These are phyloP conservation scores for Scaptodrosophila lebanonensis DNA, from an alignment of 1,140 invertebrate species.

Conservation along the genomic window DNA sequence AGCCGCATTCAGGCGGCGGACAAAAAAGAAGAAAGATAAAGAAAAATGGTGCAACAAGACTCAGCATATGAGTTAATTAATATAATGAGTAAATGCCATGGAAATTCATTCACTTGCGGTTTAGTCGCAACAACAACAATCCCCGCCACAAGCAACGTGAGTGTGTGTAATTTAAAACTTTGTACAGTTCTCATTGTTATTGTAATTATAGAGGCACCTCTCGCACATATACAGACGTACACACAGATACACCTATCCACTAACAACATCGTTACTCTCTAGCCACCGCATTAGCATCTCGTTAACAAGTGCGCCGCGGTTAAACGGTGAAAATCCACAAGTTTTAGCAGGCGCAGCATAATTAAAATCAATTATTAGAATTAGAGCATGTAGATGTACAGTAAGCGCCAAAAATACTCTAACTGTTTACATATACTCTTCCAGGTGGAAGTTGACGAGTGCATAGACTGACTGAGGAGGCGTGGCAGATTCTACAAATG, in stretches of 20 bases:
- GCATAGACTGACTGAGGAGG: no score
- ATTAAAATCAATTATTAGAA: constrained; percentile 66
- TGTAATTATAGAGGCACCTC: constrained; percentile 36
- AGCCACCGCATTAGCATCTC: constrained; percentile 56
- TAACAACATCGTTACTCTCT: not conserved
- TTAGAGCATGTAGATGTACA: constrained; percentile 49
- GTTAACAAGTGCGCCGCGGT: constrained; percentile 67
- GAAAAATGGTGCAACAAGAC: no score
- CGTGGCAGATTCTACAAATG: no score
- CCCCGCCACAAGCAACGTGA: constrained; percentile 29
- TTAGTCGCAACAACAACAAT: constrained; percentile 40
- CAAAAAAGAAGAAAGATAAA: no score
- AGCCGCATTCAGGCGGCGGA: no score
- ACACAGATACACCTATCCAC: constrained; percentile 1
- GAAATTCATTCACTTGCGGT: constrained; percentile 52
- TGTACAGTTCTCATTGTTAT: constrained; percentile 55
- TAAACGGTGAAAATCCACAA: constrained; percentile 67
- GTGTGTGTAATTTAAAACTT: constrained; percentile 62
- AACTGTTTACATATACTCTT: no score
- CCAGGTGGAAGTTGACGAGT: no score
- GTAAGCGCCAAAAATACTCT: constrained; percentile 31
- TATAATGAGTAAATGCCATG: constrained; percentile 62
- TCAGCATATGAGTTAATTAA: constrained; percentile 47
- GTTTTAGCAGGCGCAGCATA: constrained; percentile 57
- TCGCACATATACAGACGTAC: not conserved